Evolutionary conservation across 1,140 invertebrate species (phyloP).

Genomic region (Steinernema feltiae): DNA sequence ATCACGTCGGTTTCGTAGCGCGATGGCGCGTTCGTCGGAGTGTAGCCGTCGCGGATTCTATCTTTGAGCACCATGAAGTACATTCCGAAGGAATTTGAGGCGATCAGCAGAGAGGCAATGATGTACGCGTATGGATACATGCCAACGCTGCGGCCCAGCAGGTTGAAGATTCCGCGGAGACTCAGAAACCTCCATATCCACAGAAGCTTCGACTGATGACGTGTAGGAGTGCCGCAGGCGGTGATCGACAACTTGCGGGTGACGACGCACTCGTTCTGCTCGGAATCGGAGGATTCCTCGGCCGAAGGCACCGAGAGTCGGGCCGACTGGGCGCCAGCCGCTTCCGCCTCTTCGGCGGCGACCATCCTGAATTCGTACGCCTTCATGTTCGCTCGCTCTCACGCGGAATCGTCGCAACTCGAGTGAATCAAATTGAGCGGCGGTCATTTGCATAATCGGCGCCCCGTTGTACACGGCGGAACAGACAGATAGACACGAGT

Average conservation of each 20-base stretch:
- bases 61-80: conserved; percentile 50
- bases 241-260: not conserved
- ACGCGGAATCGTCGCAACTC: too few relatives aligned
- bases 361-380: not conserved
- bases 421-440: not conserved
- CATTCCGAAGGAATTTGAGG: conserved; percentile 38
- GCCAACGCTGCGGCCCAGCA: conserved; percentile 32
- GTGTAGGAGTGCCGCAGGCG: not conserved
- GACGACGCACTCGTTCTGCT: not conserved
- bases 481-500: too few relatives aligned
- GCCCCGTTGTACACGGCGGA: too few relatives aligned
- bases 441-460: too few relatives aligned
- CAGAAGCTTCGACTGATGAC: conserved; percentile 22
- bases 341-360: conserved; percentile 5
- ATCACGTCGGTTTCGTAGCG: conserved; percentile 45
- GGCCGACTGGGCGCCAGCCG: not conserved
- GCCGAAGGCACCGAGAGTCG: not conserved
- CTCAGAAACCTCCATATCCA: conserved; percentile 30
- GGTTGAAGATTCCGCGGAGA: conserved; percentile 39
- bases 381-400: too few relatives aligned
- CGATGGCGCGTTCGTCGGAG: conserved; percentile 52
- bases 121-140: conserved; percentile 28
- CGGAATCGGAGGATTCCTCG: not conserved
- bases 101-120: conserved; percentile 25
- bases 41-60: conserved; percentile 53